Base-by-base conservation (phyloP, 92 coral and sea anemone species). In the Phenganax marumi region DNA sequence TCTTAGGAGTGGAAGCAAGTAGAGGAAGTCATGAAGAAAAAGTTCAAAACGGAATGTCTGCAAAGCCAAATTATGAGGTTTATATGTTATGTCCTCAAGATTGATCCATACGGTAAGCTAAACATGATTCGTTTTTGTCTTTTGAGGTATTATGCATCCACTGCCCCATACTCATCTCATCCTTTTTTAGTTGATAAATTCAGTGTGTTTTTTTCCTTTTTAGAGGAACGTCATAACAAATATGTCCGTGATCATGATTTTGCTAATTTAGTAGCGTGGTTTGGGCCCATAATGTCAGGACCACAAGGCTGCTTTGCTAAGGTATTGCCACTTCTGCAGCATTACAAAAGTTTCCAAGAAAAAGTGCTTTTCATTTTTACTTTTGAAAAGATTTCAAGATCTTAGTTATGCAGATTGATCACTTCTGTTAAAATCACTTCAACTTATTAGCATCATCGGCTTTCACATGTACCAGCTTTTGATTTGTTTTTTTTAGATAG, bases 261-360 rank as follows among this genome's bases (percentile, higher is more conserved):
- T 82, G 60, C 85, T 14, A 68, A 88, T 17, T 84, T 95, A 58
- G 82, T 95, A 16, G 96, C 89, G 8, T 89, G 93, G 88, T 92
- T 95, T 91, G 98, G 98, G 50, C 98, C 98, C 13, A 73, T 90
- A 73, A 85, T 72, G 46, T 77, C 90, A 60, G 97, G 92, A 1
- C 14, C 81, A 55, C 84, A 84, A 12, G 98, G 98, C n/a, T 90
- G 94, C 50, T 85, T 95, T 64, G 79, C 83, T 24, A 95, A 88
- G 96, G 98, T 92, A 85, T 24, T 43, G 64, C 43, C 43, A 33
- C 43, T 33, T 33, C 43, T 1, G 43, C 43, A 33, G 43, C 43
- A 33, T 33, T 33, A 33, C 43, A 33, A 33, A 33, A 2, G 5
- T 26, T 56, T 56, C 22, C 22, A 56, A 3, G 22, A 56, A 56